Base-by-base conservation (phyloP, 2,113 vertebrate species). In the Percopsis transmontana region DNA sequence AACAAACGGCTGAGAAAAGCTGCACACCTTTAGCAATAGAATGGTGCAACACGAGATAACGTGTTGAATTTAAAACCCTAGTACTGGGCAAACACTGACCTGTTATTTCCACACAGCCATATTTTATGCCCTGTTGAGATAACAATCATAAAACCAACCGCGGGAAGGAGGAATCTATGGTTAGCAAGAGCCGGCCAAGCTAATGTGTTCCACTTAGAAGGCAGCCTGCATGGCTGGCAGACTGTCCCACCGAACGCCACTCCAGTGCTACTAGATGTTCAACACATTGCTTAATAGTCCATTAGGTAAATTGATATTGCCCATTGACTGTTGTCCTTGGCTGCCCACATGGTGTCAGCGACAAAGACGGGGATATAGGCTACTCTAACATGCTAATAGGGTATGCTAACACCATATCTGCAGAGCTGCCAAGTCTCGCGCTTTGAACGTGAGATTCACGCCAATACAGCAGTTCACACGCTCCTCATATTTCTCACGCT, bases 221-320 rank as follows among this genome's bases (percentile, higher is more conserved):
- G 24, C 13, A 59, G 52, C 66, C 68, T 66, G 73, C 66, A 23
- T 45, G 63, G 70, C 77, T 79, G 81, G 71, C 70, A 76, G 69
- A 61, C 39, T 62, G 72, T 72, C 64, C 66, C 72, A 56, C 66
- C 21, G 57, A 79, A 79, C 79, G 74, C 64, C 73, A 71, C 68
- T 16, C 48, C 52, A 66, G 77, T 42, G 21, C 24, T 66, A 77
- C 56, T 42, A 77, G 81, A 84, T 79, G 81, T 80, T 80, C 81
- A 85, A 76, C 77, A 76, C 80, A 79, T 77, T 84, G 83, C 84
- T 84, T 85, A 83, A 88, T 81, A 85, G 86, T 81, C 81, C 80
- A 88, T 88, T 87, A 84, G 44, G 58, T 81, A 82, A 88, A 88
- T 82, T 74, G 81, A 83, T 85, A 87, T 85, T 84, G 77, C 84